Base-by-base conservation (phyloP, 2,888 invertebrate species). In the Chelonus formosanus region DNA sequence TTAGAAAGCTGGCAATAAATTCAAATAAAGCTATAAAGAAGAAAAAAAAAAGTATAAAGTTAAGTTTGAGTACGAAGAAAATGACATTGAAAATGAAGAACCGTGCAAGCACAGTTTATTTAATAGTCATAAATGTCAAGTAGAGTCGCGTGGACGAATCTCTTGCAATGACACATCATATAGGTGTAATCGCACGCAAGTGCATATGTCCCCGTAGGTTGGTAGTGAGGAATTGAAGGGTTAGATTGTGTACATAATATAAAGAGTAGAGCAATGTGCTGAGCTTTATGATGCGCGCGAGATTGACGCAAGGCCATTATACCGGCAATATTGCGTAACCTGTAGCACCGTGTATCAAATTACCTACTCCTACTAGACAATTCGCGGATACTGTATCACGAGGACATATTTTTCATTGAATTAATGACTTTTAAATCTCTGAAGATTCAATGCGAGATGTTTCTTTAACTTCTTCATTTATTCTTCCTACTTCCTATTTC, bases 221-320 rank as follows among this genome's bases (percentile, higher is more conserved):
- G 36, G 45, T n/a, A 20, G 31, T 8, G 53, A 10, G 10, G 31
- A n/a, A 55, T 44, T 34, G 7, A 54, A 43, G n/a, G 6, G 20
- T 52, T 31, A 44, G 34, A 32, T 4, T 32, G n/a, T 8, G 34
- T 44, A 55, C 45, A 20, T 20, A 20, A 20, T 20, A 20, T 20
- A 20, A 32, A 4, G 31, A 35, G 36, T 32, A 45, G 62, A 63
- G 55, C 56, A 57, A 59, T 48, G 63, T 44, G 68, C 54, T 52
- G 63, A 60, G 65, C 64, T 66, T 67, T 54, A 62, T 69, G 73
- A 76, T 76, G 75, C 71, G 73, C 63, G 59, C 66, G 74, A 76
- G 76, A 80, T 79, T 80, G 78, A 78, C 78, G 76, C 80, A 80
- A 80, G 80, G 80, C 80, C 80, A 78, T 73, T 69, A 71, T 67